phyloP scores from a whole-genome alignment of 2,888 invertebrate species.

The Epinotia bilunana region DNA sequence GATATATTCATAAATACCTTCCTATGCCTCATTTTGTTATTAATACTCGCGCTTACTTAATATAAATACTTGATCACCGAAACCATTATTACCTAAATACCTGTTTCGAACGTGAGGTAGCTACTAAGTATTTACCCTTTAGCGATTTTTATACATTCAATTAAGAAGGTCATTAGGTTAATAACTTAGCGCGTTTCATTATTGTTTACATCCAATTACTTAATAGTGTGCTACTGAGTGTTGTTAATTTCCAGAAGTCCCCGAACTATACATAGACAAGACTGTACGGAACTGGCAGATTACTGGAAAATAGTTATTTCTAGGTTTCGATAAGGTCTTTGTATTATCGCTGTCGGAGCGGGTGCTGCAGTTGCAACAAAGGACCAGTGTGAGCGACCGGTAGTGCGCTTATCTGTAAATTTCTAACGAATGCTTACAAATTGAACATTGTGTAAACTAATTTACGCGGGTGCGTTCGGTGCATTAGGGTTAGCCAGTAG shows the following conservation, averaged over 20 bases:
- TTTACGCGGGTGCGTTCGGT: constrained; percentile 5
- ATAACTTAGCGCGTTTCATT: constrained; percentile 12
- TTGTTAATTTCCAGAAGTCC: constrained; percentile 25
- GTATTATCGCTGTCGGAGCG: constrained; percentile 13
- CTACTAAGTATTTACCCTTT: constrained; percentile 15
- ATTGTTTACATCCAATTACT: constrained; percentile 32
- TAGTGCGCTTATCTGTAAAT: constrained; percentile 72
- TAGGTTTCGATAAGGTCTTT: constrained; percentile 12
- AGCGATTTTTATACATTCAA: constrained; percentile 2
- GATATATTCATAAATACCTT: not conserved
- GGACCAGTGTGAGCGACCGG: constrained; percentile 70
- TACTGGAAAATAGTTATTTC: constrained; percentile 4
- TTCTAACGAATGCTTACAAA: constrained; percentile 72
- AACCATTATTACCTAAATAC: constrained; percentile 18
- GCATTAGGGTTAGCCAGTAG: not conserved
- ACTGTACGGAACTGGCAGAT: not conserved
- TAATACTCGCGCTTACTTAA: not conserved
- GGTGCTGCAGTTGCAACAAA: constrained; percentile 58
- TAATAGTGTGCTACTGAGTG: constrained; percentile 16
- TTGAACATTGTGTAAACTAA: constrained; percentile 59
- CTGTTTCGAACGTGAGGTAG: not conserved
- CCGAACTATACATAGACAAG: not conserved
- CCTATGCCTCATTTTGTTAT: not conserved
- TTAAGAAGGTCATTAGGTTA: constrained; percentile 19
- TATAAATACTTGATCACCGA: constrained; percentile 19